A percentile compares a stretch with the other conserved stretches of the same genome.
Evolutionary conservation across 2,113 vertebrate genomes (phyloP).

Genomic region (Spilogale gracilis): DNA sequence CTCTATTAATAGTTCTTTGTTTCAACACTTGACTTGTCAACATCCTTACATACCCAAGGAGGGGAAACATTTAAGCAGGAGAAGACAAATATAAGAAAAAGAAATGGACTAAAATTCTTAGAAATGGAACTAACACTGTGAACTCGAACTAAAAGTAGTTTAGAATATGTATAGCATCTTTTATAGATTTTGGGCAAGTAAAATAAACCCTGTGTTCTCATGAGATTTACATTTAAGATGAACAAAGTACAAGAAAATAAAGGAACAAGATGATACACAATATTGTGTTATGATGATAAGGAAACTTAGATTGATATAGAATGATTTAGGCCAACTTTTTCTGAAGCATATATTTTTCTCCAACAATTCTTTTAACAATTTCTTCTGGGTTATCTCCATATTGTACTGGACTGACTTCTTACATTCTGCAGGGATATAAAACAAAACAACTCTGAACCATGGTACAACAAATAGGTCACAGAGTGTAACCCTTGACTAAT

Average conservation of each 20-base stretch:
- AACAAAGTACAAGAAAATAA: not conserved
- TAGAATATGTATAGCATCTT: not conserved
- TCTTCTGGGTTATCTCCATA: not conserved
- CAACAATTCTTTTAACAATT: not conserved
- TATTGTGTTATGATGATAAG: not conserved
- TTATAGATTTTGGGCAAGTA: not conserved
- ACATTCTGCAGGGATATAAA: not conserved
- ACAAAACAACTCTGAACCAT: not conserved
- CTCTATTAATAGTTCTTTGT: conserved; percentile 20
- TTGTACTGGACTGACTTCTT: not conserved
- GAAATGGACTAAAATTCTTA: not conserved
- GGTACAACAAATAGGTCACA: not conserved
- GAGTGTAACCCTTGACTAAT: not conserved
- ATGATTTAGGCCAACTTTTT: not conserved
- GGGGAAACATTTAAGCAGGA: not conserved
- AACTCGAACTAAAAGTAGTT: not conserved
- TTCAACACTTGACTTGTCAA: not conserved
- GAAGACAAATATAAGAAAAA: not conserved
- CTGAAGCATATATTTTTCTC: not conserved
- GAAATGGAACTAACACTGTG: not conserved
- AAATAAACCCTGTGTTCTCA: not conserved
- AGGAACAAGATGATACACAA: not conserved
- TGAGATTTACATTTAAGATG: not conserved
- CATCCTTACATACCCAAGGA: not conserved
- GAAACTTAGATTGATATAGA: not conserved